Base-by-base conservation (phyloP, 2,797 vertebrate genomes). In the Coreius guichenoti region DNA sequence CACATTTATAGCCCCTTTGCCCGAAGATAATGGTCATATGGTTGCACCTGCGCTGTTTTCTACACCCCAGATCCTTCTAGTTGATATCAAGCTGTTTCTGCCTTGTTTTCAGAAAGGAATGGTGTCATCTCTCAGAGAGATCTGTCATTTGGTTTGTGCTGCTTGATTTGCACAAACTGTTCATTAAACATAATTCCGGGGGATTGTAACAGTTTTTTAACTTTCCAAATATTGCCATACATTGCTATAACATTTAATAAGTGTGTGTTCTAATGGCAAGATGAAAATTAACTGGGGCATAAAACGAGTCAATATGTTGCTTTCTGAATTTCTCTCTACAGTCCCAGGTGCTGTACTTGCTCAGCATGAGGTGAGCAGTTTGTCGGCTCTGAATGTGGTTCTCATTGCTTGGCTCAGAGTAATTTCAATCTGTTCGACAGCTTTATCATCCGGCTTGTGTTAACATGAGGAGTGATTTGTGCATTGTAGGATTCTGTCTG, bases 301-400 rank as follows among this genome's bases (percentile, higher is more conserved):
- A 70, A 78, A 65, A 74, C n/a, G 6, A 51, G 77, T 85, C 84
- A 51, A 74, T 80, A 65, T 85, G 84, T 74, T 80, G 56, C 69
- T 63, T 85, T 85, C 17, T 49, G 36, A 49, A 65, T 80, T 73
- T 77, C 31, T 74, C 67, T 78, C 43, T 39, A 17, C 45, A 26
- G 39, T 36, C 67, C 58, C 84, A 85, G 84, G 77, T 85, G 84
- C 84, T 85, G 77, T 80, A 74, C 56, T 85, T 85, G 69, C 84
- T 63, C 77, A 85, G 77, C 84, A 80, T 85, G 84, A 85, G 84
- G 77, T 80, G 77, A 85, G 84, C 84, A 54, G 77, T 85, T 85
- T 85, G 77, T 63, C 23, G 54, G 54, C 56, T 73, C 77, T 85
- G 29, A 72, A 45, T 74, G 68, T 85, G 69, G 54, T 80, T 74